Conservation (phyloP, 2,888 invertebrate genomes). For the Coelopa pilipes region DNA sequence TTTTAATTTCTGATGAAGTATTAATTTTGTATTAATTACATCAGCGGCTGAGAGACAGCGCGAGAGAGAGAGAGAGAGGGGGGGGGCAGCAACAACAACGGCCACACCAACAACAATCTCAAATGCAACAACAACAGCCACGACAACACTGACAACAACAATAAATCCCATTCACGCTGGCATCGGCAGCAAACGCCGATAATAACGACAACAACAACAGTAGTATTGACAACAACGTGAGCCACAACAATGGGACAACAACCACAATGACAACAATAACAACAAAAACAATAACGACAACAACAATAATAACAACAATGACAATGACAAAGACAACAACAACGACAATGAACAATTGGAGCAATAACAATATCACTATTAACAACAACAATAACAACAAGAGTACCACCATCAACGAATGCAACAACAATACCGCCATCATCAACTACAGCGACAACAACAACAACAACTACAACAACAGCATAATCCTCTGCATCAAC, state of each 20-base stretch:
- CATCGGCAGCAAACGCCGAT: background rate
- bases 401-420: too few species aligned
- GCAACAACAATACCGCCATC: too few species aligned
- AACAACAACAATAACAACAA: too few species aligned
- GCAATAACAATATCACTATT: too few species aligned
- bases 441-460: background rate
- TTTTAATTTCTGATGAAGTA: slow-evolving; percentile 30
- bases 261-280: background rate
- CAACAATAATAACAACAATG: background rate
- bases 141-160: background rate
- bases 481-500: background rate
- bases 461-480: background rate
- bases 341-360: too few species aligned
- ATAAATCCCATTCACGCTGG: too few species aligned
- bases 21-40: slow-evolving; percentile 32
- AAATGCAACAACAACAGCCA: background rate
- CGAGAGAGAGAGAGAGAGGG: too few species aligned
- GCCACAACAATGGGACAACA: background rate
- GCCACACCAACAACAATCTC: background rate
- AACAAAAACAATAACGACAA: background rate
- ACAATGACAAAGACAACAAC: too few species aligned
- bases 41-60: background rate
- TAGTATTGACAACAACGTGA: background rate
- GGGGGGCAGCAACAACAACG: background rate
- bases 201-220: background rate